These are phyloP conservation scores for Equus przewalskii DNA, from an alignment of 2,113 vertebrate genomes.

Conservation along the genomic window DNA sequence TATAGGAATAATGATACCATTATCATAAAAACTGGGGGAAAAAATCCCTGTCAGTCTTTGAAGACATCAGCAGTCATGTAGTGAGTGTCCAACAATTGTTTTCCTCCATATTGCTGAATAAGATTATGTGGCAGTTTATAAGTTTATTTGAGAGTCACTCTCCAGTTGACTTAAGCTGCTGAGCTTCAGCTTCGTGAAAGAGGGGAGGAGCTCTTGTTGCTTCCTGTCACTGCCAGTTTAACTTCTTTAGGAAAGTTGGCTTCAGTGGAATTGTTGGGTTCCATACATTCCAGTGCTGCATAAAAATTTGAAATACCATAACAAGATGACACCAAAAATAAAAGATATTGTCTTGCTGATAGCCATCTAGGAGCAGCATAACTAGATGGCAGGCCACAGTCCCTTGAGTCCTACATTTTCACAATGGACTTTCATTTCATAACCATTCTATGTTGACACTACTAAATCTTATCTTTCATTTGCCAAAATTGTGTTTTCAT, in stretches of 20 bases:
- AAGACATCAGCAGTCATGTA: background rate
- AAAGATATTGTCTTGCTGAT: background rate
- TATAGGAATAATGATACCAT: background rate
- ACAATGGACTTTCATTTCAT: background rate
- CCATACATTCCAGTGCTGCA: background rate
- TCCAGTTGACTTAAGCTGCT: background rate
- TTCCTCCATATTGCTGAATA: background rate
- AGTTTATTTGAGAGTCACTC: background rate
- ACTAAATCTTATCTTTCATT: background rate
- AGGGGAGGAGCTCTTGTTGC: background rate
- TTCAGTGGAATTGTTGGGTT: background rate
- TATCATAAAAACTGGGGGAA: background rate
- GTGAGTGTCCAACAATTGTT: background rate
- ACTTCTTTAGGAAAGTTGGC: background rate
- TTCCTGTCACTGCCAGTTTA: background rate
- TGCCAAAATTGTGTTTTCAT: background rate
- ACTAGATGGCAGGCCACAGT: no score
- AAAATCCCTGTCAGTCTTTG: background rate
- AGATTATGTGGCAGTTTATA: background rate
- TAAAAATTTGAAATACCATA: background rate
- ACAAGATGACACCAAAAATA: background rate
- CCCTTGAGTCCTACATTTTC: background rate
- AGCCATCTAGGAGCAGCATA: background rate
- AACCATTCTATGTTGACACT: background rate
- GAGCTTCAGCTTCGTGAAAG: background rate